Base-by-base conservation (phyloP, 2,888 invertebrate genomes). In the Nomada ruficornis region DNA sequence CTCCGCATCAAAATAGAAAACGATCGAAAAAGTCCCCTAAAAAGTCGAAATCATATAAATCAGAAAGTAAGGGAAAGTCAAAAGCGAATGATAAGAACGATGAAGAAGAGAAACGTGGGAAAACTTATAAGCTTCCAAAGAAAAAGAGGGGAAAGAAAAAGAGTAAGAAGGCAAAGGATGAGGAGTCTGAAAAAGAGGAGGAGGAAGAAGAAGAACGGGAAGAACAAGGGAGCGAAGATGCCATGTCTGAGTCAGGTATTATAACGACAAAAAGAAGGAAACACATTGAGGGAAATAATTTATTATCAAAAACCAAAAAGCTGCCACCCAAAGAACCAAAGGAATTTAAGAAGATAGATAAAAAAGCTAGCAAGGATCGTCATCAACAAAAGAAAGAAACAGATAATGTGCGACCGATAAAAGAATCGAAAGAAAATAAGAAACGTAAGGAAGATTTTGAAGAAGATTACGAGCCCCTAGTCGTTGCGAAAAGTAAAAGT, bases 31-130 rank as follows among this genome's bases (percentile, higher is more conserved):
- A 92, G 82, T 90, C 92, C 60, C 93, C 93, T 13, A 92, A 92
- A 93, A 94, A 93, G 93, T 88, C 95, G 91, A 86, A 95, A 94
- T 83, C 95, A 93, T 80, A 94, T 94, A 91, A 91, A 80, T 65
- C 87, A 7, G 89, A 88, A 23, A 89, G 83, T 82, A 92, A 88
- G 80, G 73, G 73, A 36, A 92, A 91, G 10, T 77, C 83, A 0
- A 89, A 89, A 50, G 63, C n/a, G 29, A 88, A 67, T 10, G 84
- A 82, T 13, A 88, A 88, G 20, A 76, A 75, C 9, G 83, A 88
- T 1, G 85, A 89, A 11, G 88, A 88, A 59, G 88, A 88, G 29
- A 86, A 90, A 77, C 79, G 82, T 26, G 68, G 78, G 2, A 87
- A 87, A 55, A 84, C 68, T 71, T 82, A 83, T 60, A 85, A 87